A percentile compares a stretch with the other conserved stretches of the same genome.
phyloP scores from a whole-genome alignment of 2,113 vertebrate species.

The Ranitomeya variabilis region DNA sequence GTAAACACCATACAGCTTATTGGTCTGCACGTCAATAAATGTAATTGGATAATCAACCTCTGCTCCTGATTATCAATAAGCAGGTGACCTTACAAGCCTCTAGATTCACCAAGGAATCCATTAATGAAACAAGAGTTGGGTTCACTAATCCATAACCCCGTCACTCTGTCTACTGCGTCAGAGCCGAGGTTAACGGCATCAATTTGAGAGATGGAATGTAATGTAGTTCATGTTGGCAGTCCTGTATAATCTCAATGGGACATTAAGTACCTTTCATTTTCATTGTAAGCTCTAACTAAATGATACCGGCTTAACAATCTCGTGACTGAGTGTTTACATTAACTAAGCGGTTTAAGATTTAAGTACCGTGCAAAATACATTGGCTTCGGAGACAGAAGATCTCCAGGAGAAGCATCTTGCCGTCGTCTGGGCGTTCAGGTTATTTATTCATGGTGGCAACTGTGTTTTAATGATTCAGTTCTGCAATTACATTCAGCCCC shows the following conservation, averaged over 20 bases:
- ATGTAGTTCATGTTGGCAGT: conserved; percentile 54
- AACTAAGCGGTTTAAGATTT: conserved; percentile 56
- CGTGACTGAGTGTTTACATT: conserved; percentile 57
- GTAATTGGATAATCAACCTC: conserved; percentile 56
- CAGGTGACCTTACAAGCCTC: conserved; percentile 28
- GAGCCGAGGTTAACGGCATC: conserved; percentile 51
- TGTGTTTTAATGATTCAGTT: conserved; percentile 38
- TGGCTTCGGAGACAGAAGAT: conserved; percentile 47
- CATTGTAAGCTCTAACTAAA: conserved; percentile 57
- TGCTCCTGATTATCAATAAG: conserved; percentile 44
- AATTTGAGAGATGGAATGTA: conserved; percentile 51
- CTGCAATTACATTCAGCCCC: conserved; percentile 25
- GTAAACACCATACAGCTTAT: conserved; percentile 43
- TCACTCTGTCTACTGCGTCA: conserved; percentile 36
- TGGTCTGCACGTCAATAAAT: conserved; percentile 38
- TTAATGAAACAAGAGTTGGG: conserved; percentile 55
- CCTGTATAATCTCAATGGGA: conserved; percentile 57
- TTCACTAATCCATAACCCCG: conserved; percentile 49
- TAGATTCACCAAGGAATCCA: conserved; percentile 40
- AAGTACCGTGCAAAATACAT: conserved; percentile 55
- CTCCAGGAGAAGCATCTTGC: conserved; percentile 19
- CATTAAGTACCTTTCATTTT: conserved; percentile 58
- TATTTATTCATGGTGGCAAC: conserved; percentile 53
- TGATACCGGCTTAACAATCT: conserved; percentile 57
- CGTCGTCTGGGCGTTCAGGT: neutral